Conservation (phyloP, 1,140 invertebrate species). For the Drosophila melanica region DNA sequence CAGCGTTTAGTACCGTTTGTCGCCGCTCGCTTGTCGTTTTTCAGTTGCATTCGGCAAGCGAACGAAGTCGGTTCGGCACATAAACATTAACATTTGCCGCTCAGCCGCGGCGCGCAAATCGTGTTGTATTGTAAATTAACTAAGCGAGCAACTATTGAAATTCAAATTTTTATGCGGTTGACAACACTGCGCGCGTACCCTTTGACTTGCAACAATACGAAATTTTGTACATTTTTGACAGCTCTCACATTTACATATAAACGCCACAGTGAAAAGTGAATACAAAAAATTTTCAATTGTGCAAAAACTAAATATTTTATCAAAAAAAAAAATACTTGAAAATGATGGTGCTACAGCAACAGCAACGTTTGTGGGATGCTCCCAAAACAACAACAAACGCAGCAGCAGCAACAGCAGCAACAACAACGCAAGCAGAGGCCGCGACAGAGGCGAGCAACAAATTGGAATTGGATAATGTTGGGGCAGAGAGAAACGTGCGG, state of each 20-base stretch:
- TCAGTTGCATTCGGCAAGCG: conserved; percentile 72
- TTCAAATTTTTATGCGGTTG: neutral
- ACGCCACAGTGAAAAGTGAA: conserved; percentile 31
- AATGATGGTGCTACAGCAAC: conserved; percentile 77
- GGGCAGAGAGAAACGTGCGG: conserved; percentile 1
- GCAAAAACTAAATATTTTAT: neutral
- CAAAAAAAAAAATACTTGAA: conserved; percentile 25
- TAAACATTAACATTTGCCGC: conserved; percentile 23
- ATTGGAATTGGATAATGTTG: conserved; percentile 26
- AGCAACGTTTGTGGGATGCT: conserved; percentile 63
- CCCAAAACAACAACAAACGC: conserved; percentile 16
- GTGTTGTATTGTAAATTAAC: neutral
- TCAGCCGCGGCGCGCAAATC: conserved; percentile 12
- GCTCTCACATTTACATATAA: conserved; percentile 15
- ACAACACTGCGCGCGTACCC: conserved; percentile 21
- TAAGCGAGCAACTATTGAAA: neutral
- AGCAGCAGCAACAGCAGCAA: conserved; percentile 21
- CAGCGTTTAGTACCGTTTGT: conserved; percentile 38
- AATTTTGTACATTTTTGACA: conserved; percentile 1
- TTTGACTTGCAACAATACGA: conserved; percentile 37
- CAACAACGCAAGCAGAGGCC: conserved; percentile 22
- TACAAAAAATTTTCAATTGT: neutral
- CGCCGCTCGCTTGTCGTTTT: conserved; percentile 26
- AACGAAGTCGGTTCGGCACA: conserved; percentile 51
- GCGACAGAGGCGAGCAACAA: conserved; percentile 27